A percentile compares a stretch with the other conserved stretches of the same genome.
Conservation (phyloP, 2,113 vertebrate genomes). For the Edolisoma coerulescens region DNA sequence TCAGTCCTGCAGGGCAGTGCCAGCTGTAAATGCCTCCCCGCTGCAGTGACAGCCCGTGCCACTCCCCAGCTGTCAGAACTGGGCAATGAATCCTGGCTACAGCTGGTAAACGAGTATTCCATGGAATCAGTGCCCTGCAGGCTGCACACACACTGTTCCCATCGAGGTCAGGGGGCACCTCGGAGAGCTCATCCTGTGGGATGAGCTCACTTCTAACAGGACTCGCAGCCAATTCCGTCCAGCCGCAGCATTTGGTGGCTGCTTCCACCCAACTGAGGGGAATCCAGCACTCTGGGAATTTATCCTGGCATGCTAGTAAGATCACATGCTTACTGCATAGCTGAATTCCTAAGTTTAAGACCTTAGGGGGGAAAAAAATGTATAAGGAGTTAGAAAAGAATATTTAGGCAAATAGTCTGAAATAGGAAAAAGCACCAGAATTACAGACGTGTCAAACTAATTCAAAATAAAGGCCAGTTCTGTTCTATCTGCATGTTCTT, state of each 20-base stretch:
- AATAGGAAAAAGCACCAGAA: not conserved
- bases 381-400: not conserved
- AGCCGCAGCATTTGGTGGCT: not conserved
- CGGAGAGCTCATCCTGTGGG: rapidly evolving
- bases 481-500: not conserved
- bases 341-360: not conserved
- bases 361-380: rapidly evolving
- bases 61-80: not conserved
- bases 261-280: not conserved
- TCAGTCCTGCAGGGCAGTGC: not conserved
- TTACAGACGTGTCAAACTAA: not conserved
- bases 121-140: not conserved
- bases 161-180: not conserved
- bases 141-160: not conserved
- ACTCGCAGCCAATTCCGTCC: not conserved
- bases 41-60: not conserved
- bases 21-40: not conserved
- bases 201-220: not conserved
- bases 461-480: not conserved
- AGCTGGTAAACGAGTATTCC: not conserved
- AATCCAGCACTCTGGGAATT: not conserved
- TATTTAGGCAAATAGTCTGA: not conserved
- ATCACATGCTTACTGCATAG: not conserved
- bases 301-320: not conserved
- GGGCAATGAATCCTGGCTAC: not conserved